Percentiles rank a stretch among this genome's conserved stretches.
Conservation (phyloP, 2,888 invertebrate genomes). For the Caenorhabditis sp. region DNA sequence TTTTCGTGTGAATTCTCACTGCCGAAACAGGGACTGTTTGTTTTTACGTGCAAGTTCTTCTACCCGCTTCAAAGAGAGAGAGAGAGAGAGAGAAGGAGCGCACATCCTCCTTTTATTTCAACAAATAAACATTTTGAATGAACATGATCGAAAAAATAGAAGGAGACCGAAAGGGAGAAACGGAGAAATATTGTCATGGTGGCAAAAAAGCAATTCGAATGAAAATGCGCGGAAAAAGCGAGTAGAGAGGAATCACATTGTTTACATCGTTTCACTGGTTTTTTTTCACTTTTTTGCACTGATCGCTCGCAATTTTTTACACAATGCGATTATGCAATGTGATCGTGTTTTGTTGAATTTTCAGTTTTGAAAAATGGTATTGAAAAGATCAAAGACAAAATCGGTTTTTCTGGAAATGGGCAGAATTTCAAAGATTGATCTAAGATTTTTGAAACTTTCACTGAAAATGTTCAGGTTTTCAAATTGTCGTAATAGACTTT, state of each 20-base stretch:
- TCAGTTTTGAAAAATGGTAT: background rate
- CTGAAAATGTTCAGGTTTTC: too few relatives aligned
- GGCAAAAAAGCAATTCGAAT: conserved; percentile 30
- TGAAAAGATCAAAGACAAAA: background rate
- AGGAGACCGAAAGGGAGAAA: background rate
- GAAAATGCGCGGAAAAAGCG: conserved; percentile 11
- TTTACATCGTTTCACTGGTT: conserved; percentile 18
- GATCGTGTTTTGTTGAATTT: background rate
- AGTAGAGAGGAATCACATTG: conserved; percentile 24
- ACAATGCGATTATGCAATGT: background rate
- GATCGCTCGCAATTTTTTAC: background rate
- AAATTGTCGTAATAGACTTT: too few relatives aligned
- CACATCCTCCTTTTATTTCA: conserved; percentile 43
- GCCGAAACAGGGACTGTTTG: conserved; percentile 19
- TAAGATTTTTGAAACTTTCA: too few relatives aligned
- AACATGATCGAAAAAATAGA: conserved; percentile 33
- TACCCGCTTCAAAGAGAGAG: background rate
- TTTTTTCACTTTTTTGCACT: conserved; percentile 7
- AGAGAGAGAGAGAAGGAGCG: conserved; percentile 2
- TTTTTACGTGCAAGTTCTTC: conserved; percentile 36
- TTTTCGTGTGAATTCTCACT: conserved; percentile 21
- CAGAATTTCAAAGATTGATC: too few relatives aligned
- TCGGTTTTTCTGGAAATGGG: background rate
- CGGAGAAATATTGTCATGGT: background rate
- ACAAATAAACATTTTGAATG: conserved; percentile 33